Conservation (phyloP, 2,888 invertebrate species). For the Dolichopus griseipennis region DNA sequence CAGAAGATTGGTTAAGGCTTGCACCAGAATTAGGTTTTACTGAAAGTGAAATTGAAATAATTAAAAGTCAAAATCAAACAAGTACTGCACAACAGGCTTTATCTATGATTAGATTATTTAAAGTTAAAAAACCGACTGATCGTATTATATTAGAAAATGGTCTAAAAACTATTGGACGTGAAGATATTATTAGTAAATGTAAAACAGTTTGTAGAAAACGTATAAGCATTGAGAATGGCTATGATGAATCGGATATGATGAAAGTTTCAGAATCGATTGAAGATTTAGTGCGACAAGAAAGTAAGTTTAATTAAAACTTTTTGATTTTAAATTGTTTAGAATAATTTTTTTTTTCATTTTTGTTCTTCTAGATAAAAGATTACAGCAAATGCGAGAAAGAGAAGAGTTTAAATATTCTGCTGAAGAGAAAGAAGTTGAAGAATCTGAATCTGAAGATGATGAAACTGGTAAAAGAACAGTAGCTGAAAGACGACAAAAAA, state of each 20-base stretch:
- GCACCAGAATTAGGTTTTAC: slow-evolving; percentile 64
- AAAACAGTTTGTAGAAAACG: slow-evolving; percentile 44
- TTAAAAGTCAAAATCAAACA: slow-evolving; percentile 64
- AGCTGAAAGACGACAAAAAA: slow-evolving; percentile 67
- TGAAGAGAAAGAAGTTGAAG: slow-evolving; percentile 65
- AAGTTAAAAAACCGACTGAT: slow-evolving; percentile 44
- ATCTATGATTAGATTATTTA: slow-evolving; percentile 53
- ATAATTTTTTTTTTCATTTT: neutral
- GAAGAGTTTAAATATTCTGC: slow-evolving; percentile 71
- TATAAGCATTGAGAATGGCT: slow-evolving; percentile 46
- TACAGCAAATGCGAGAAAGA: slow-evolving; percentile 45
- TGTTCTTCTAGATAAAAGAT: slow-evolving; percentile 34
- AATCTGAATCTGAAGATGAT: slow-evolving; percentile 51
- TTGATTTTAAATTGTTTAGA: neutral
- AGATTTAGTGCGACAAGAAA: slow-evolving; percentile 42
- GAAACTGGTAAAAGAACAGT: slow-evolving; percentile 61
- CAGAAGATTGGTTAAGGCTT: slow-evolving; percentile 60
- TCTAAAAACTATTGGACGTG: slow-evolving; percentile 74
- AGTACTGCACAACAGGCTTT: slow-evolving; percentile 69
- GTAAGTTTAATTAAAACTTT: slow-evolving; percentile 25
- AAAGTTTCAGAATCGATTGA: slow-evolving; percentile 53
- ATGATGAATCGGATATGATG: slow-evolving; percentile 58
- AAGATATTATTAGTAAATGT: slow-evolving; percentile 83
- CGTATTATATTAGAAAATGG: slow-evolving; percentile 71
- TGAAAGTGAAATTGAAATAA: slow-evolving; percentile 62